These are phyloP conservation scores for Philaethria dido DNA, from an alignment of 2,888 invertebrate species.

Conservation along the genomic window DNA sequence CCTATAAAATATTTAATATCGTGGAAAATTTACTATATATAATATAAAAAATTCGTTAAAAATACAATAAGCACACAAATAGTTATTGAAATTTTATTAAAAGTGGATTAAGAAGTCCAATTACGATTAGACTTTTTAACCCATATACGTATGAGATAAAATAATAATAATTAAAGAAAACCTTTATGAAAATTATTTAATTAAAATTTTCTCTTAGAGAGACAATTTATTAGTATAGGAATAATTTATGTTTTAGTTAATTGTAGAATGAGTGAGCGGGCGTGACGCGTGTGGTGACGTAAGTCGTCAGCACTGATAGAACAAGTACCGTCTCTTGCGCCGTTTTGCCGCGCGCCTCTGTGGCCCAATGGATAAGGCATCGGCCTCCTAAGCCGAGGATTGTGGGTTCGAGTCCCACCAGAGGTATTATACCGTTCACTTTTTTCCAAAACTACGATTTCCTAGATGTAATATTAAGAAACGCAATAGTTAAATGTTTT, in stretches of 20 bases:
- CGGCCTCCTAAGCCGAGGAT: conserved; percentile 91
- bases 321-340: conserved; percentile 71
- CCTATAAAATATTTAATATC: too few relatives aligned
- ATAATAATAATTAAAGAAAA: not conserved
- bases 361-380: conserved; percentile 91
- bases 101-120: too few relatives aligned
- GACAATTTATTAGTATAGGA: conserved; percentile 39
- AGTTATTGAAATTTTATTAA: too few relatives aligned
- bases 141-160: too few relatives aligned
- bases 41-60: too few relatives aligned
- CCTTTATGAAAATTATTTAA: not conserved
- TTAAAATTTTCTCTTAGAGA: not conserved
- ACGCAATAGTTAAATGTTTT: not conserved
- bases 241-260: conserved; percentile 51
- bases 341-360: conserved; percentile 93
- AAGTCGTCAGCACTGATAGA: conserved; percentile 69
- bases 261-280: conserved; percentile 63
- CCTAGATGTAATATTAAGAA: not conserved
- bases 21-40: too few relatives aligned
- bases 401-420: conserved; percentile 94
- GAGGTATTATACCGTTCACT: conserved; percentile 86
- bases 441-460: conserved; percentile 52
- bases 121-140: too few relatives aligned
- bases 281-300: conserved; percentile 58
- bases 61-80: too few relatives aligned